These are phyloP conservation scores for Diploptera punctata DNA, from an alignment of 2,888 invertebrate species.

Conservation along the genomic window DNA sequence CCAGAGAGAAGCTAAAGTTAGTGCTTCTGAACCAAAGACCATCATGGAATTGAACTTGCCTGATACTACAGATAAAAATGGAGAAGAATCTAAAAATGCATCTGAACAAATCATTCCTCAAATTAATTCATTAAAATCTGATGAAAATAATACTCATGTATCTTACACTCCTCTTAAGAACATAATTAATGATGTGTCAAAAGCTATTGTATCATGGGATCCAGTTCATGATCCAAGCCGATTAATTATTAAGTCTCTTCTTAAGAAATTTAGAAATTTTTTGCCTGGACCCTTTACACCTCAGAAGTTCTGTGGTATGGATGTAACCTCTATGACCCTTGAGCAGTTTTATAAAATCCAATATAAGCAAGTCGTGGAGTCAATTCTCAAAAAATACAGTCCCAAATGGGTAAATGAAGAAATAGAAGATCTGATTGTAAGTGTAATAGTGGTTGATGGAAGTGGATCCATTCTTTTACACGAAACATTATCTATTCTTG, in stretches of 20 bases:
- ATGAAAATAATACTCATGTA: too few relatives aligned
- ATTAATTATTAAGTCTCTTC: background rate
- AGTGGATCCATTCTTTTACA: conserved; percentile 49
- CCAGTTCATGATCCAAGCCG: too few relatives aligned
- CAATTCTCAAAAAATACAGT: conserved; percentile 60
- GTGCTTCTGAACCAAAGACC: too few relatives aligned
- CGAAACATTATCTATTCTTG: conserved; percentile 59
- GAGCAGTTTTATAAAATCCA: conserved; percentile 55
- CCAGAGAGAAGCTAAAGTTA: too few relatives aligned
- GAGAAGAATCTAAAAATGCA: too few relatives aligned
- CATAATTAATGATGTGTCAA: too few relatives aligned
- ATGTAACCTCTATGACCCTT: conserved; percentile 54
- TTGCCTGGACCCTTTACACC: conserved; percentile 68
- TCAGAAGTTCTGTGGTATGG: conserved; percentile 67
- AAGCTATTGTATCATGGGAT: too few relatives aligned
- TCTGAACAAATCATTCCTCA: too few relatives aligned
- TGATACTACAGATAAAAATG: too few relatives aligned
- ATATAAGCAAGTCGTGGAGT: conserved; percentile 61
- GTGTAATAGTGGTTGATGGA: conserved; percentile 64
- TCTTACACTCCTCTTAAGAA: too few relatives aligned
- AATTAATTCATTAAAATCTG: too few relatives aligned
- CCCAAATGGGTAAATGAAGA: conserved; percentile 61
- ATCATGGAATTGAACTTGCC: too few relatives aligned
- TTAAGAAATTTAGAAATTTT: background rate
- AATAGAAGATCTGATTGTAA: conserved; percentile 22